These are phyloP conservation scores for Aspidapion aeneum DNA, from an alignment of 2,888 invertebrate genomes.

Conservation along the genomic window DNA sequence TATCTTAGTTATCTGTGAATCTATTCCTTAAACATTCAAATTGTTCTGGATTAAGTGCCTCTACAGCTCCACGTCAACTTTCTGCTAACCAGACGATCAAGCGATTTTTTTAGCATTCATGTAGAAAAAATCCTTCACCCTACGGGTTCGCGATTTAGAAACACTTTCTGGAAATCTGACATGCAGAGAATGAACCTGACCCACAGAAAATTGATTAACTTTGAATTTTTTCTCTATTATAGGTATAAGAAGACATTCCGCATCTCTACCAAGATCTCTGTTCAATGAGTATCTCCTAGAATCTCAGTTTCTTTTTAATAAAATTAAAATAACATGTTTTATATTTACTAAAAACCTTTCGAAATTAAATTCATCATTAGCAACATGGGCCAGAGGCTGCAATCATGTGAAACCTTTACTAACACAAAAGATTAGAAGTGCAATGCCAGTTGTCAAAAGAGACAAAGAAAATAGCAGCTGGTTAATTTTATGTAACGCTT, in stretches of 20 bases:
- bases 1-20: too few relatives aligned
- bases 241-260: neutral
- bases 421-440: constrained; percentile 29
- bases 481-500: constrained; percentile 38
- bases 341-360: constrained; percentile 48
- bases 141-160: too few relatives aligned
- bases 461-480: constrained; percentile 39
- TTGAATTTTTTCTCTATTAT: neutral
- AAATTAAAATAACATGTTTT: constrained; percentile 48
- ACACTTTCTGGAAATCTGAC: too few relatives aligned
- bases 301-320: constrained; percentile 37
- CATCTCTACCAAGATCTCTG: neutral
- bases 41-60: too few relatives aligned
- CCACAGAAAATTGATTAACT: neutral
- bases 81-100: too few relatives aligned
- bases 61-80: too few relatives aligned
- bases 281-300: constrained; percentile 29
- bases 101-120: neutral
- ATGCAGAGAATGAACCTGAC: too few relatives aligned
- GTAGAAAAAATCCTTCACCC: too few relatives aligned
- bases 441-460: constrained; percentile 33
- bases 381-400: constrained; percentile 45
- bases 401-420: constrained; percentile 35
- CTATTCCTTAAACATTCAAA: too few relatives aligned
- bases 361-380: constrained; percentile 41